Evolutionary conservation across 1,140 invertebrate species (phyloP).

Genomic region (Caerostris darwini): DNA sequence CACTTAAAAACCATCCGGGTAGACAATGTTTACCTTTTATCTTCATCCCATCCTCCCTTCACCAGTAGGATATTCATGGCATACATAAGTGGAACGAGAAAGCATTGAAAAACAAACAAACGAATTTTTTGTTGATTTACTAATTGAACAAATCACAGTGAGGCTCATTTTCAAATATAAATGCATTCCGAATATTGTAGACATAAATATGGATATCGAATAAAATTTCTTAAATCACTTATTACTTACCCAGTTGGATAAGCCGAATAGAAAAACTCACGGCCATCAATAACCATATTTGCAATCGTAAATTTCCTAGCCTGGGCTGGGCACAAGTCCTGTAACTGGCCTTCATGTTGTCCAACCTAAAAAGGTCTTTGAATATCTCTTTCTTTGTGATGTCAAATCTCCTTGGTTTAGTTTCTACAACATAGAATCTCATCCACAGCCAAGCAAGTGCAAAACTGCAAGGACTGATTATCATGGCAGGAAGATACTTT

Average conservation of each 20-base stretch:
- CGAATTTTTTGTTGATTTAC: too few species aligned
- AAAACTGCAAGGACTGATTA: constrained; percentile 15
- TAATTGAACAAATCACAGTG: too few species aligned
- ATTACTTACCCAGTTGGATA: constrained; percentile 54
- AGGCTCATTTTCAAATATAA: too few species aligned
- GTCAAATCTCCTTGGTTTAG: constrained; percentile 33
- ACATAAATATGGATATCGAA: too few species aligned
- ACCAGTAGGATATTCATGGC: too few species aligned
- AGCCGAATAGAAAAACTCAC: constrained; percentile 44
- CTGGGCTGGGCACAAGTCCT: constrained; percentile 51
- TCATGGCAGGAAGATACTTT: constrained; percentile 58
- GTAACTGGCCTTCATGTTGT: constrained; percentile 69
- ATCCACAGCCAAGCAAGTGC: constrained; percentile 49
- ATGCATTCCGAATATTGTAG: too few species aligned
- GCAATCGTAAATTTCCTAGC: constrained; percentile 65
- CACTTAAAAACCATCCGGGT: too few species aligned
- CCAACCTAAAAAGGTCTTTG: constrained; percentile 44
- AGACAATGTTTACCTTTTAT: too few species aligned
- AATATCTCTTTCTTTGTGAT: constrained; percentile 53
- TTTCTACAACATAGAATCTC: constrained; percentile 59
- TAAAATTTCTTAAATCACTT: neutral
- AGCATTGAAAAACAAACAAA: too few species aligned
- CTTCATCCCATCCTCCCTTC: too few species aligned
- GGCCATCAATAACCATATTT: constrained; percentile 66
- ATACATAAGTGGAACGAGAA: too few species aligned